Evolutionary conservation across 2,797 vertebrate genomes (phyloP).

Genomic region (Chiroxiphia lanceolata): DNA sequence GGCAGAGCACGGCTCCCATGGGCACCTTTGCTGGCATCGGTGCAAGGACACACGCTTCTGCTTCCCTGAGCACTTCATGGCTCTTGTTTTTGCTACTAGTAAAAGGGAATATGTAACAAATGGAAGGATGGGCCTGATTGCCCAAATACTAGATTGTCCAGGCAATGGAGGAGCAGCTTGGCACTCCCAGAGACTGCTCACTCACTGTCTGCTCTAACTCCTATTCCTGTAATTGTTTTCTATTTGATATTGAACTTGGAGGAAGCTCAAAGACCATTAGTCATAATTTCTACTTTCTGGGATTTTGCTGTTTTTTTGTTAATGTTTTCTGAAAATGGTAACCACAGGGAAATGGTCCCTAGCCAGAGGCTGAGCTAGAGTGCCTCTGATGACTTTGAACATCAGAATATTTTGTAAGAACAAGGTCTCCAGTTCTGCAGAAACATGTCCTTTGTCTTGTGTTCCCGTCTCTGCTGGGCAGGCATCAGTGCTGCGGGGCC

Average conservation of each 20-base stretch:
- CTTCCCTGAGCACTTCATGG: accelerated
- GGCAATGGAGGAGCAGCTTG: neutral
- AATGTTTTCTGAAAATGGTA: neutral
- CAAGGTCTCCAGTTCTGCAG: neutral
- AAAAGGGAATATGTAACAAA: neutral
- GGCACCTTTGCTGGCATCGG: accelerated
- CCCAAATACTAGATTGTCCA: neutral
- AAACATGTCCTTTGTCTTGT: neutral
- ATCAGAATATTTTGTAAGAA: neutral
- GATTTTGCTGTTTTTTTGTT: neutral
- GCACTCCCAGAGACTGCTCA: neutral
- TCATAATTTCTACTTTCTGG: neutral
- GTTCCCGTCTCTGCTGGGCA: neutral
- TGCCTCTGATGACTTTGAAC: neutral
- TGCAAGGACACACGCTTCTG: neutral
- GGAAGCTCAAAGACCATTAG: neutral
- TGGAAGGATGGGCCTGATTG: neutral
- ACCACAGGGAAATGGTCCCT: neutral
- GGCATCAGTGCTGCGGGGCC: accelerated
- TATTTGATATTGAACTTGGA: neutral
- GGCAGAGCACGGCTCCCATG: neutral
- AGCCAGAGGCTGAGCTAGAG: neutral
- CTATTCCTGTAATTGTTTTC: neutral
- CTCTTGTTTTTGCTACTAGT: neutral
- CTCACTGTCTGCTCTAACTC: neutral